phyloP scores from a whole-genome alignment of 2,797 vertebrate species.

The Trachurus trachurus region DNA sequence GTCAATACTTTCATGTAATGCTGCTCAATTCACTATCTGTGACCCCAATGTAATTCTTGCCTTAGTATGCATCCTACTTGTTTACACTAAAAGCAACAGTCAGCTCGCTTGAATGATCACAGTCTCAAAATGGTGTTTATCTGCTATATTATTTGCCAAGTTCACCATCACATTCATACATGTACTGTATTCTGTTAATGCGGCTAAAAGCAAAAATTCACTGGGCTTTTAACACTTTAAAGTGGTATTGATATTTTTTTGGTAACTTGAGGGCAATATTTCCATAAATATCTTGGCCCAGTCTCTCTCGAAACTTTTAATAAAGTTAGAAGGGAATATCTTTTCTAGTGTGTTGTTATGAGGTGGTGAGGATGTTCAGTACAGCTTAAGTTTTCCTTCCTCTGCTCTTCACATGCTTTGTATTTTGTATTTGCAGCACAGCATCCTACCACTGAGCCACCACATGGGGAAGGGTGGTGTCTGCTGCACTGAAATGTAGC shows the following conservation, averaged over 20 bases:
- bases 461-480: not conserved
- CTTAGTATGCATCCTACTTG: not conserved
- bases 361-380: not conserved
- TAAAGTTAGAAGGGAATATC: too few species aligned
- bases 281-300: not conserved
- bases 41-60: not conserved
- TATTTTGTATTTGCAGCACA: slow-evolving; percentile 2
- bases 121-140: not conserved
- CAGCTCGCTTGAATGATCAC: not conserved
- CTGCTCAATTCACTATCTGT: not conserved
- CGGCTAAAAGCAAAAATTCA: not conserved
- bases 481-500: not conserved
- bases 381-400: not conserved
- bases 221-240: too few species aligned
- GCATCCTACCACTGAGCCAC: not conserved
- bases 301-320: not conserved
- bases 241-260: too few species aligned
- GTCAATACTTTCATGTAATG: not conserved
- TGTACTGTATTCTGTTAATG: too few species aligned
- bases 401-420: not conserved
- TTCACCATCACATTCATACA: not conserved
- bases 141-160: not conserved
- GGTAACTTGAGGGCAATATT: not conserved
- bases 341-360: not conserved
- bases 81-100: not conserved